Conservation (phyloP, 2,888 invertebrate species). For the Drosophila borealis region DNA sequence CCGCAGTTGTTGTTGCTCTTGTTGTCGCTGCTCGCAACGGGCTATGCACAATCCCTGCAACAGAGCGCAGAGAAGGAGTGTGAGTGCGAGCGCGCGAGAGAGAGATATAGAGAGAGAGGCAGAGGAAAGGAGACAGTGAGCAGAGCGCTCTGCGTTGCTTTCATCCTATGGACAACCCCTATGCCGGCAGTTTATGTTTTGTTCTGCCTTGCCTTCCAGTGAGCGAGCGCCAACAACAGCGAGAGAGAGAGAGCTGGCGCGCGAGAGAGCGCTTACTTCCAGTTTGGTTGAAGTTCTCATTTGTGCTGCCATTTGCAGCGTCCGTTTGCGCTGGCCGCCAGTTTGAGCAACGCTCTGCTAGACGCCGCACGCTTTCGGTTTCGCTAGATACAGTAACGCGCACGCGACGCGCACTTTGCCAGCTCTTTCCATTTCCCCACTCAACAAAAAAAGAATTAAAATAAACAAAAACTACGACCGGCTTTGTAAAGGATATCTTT, state of each 20-base stretch:
- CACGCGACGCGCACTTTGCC: constrained; percentile 58
- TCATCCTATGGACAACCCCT: constrained; percentile 50
- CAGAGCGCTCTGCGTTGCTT: constrained; percentile 35
- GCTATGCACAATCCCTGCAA: constrained; percentile 59
- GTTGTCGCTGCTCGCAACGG: constrained; percentile 29
- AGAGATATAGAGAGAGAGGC: constrained; percentile 1
- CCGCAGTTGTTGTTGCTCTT: constrained; percentile 31
- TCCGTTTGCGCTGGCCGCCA: constrained; percentile 65
- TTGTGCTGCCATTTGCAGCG: constrained; percentile 36
- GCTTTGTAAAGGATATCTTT: constrained; percentile 45
- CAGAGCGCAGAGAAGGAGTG: constrained; percentile 22
- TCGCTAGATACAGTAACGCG: constrained; percentile 44
- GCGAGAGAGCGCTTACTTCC: constrained; percentile 33
- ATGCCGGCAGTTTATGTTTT: constrained; percentile 48
- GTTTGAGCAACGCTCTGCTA: constrained; percentile 78
- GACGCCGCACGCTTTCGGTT: constrained; percentile 70
- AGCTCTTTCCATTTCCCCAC: constrained; percentile 30
- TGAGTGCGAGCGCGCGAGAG: neutral
- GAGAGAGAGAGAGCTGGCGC: constrained; percentile 18
- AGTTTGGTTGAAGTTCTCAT: constrained; percentile 32
- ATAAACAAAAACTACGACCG: constrained; percentile 38
- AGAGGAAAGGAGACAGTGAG: constrained; percentile 1
- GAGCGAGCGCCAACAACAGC: constrained; percentile 37
- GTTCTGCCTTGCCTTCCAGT: constrained; percentile 50
- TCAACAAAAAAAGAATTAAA: constrained; percentile 13